These are phyloP conservation scores for Plecotus auritus DNA, from an alignment of 2,113 vertebrate genomes.

Conservation along the genomic window DNA sequence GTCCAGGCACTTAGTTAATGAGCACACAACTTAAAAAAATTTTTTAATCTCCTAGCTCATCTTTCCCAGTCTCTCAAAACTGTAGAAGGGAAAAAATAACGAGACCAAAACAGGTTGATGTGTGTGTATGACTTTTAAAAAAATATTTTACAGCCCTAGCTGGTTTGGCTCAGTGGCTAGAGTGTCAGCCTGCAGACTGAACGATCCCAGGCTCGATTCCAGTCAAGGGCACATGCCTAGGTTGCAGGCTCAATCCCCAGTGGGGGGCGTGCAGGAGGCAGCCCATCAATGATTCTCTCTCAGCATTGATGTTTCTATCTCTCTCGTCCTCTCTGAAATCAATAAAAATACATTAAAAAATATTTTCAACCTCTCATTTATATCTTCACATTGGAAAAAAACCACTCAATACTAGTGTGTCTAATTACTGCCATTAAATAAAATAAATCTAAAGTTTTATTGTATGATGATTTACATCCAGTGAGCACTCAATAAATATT, in stretches of 20 bases:
- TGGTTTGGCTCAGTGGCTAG: too few species aligned
- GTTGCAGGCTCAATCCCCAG: too few species aligned
- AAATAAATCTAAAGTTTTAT: slow-evolving; percentile 8
- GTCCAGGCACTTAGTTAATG: background rate
- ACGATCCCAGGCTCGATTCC: too few species aligned
- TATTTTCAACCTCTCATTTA: background rate
- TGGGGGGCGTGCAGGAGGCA: too few species aligned
- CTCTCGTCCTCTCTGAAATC: too few species aligned
- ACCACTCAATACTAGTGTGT: background rate
- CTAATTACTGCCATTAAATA: slow-evolving; percentile 36
- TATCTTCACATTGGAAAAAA: background rate
- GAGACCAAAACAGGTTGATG: background rate
- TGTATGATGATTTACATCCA: background rate
- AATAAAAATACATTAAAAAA: too few species aligned
- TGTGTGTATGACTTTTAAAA: background rate
- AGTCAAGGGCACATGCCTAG: too few species aligned
- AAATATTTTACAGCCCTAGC: background rate
- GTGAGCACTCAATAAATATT: background rate
- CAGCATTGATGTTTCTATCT: too few species aligned
- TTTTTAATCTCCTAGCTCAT: background rate
- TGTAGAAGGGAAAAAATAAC: background rate
- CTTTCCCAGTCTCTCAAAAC: background rate
- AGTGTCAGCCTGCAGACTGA: too few species aligned
- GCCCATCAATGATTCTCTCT: too few species aligned
- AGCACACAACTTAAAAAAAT: background rate